These are phyloP conservation scores for Bradypus variegatus DNA, from an alignment of 2,797 vertebrate genomes.

Conservation along the genomic window DNA sequence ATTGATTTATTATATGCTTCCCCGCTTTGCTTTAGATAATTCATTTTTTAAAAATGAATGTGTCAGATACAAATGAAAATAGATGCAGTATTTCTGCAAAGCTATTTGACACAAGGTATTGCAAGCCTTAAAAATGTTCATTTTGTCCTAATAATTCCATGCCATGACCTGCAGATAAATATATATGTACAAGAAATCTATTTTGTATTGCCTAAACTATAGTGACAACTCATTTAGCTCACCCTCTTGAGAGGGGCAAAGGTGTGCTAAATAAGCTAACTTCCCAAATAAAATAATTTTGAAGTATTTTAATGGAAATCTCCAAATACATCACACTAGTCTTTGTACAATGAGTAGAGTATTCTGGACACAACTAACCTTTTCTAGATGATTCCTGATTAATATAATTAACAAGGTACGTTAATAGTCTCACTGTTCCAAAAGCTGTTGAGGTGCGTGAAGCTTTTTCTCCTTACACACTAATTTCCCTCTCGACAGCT, in stretches of 20 bases:
- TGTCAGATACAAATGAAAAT: background rate
- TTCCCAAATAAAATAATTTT: background rate
- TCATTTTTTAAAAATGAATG: background rate
- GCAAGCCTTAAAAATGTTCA: slow-evolving; percentile 5
- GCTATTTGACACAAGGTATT: background rate
- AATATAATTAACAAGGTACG: background rate
- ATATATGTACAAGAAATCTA: background rate
- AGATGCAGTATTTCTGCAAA: background rate
- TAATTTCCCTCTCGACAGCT: background rate
- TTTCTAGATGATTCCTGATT: background rate
- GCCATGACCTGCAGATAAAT: background rate
- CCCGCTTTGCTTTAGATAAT: background rate
- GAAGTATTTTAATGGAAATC: background rate
- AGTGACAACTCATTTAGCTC: background rate
- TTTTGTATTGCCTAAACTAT: background rate
- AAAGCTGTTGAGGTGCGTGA: background rate
- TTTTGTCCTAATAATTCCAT: background rate
- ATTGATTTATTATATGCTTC: background rate
- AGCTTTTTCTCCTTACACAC: no score
- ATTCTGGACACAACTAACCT: background rate
- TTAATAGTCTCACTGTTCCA: background rate
- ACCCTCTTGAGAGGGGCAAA: background rate
- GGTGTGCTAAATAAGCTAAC: background rate
- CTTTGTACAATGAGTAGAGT: background rate
- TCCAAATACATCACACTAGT: background rate